A percentile compares a stretch with the other conserved stretches of the same genome.
These are phyloP conservation scores for Neolamprologus caudopunctatus DNA, from an alignment of 2,113 vertebrate genomes.

Conservation along the genomic window DNA sequence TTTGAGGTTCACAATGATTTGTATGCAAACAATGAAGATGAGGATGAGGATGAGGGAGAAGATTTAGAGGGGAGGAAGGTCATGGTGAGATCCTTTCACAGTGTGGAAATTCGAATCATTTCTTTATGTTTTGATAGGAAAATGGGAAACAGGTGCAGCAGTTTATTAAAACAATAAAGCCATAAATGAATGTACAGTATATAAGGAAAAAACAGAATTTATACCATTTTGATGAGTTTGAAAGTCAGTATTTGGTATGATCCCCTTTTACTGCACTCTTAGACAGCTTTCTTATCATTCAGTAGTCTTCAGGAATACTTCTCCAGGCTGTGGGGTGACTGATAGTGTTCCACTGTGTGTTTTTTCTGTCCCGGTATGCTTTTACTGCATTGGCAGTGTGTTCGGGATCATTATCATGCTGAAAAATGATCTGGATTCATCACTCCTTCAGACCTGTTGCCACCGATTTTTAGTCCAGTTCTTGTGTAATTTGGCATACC, in stretches of 20 bases:
- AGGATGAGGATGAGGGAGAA: constrained; percentile 67
- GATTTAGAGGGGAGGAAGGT: constrained; percentile 82
- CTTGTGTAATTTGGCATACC: not conserved
- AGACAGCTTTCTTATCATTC: not conserved
- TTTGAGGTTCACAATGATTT: constrained; percentile 75
- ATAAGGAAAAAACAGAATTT: not conserved
- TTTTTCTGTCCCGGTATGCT: not conserved
- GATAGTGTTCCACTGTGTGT: not conserved
- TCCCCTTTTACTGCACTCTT: not conserved
- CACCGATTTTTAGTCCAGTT: not conserved
- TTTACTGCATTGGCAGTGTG: not conserved
- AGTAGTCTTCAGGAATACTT: not conserved
- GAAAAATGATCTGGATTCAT: not conserved
- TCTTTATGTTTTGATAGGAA: not conserved
- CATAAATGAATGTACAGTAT: not conserved
- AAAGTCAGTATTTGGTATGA: not conserved
- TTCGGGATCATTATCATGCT: not conserved
- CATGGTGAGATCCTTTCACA: constrained; percentile 67
- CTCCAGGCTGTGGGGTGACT: not conserved
- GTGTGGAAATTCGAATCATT: not conserved
- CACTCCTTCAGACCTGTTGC: not conserved
- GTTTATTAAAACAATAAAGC: not conserved
- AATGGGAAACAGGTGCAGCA: not conserved
- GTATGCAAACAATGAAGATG: constrained; percentile 79
- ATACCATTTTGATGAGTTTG: not conserved